Conservation (phyloP, 2,797 vertebrate species). For the Adelosebastes latens region DNA sequence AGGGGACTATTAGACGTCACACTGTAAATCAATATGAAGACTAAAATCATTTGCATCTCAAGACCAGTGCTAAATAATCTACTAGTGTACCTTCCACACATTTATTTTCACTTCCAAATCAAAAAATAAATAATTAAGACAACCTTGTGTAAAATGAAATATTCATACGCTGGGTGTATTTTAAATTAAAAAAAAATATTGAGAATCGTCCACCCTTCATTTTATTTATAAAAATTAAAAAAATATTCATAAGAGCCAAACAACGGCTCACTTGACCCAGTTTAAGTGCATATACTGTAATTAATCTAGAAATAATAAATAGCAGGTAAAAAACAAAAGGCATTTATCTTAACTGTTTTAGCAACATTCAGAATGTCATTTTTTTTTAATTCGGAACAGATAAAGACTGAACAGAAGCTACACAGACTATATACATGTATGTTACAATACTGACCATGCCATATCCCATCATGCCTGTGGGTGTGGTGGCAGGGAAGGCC, state of each 20-base stretch:
- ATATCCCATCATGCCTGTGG: slow-evolving; percentile 97
- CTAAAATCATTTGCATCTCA: neutral
- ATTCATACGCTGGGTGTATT: neutral
- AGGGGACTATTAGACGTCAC: neutral
- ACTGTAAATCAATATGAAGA: neutral
- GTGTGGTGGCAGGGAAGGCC: slow-evolving; percentile 98
- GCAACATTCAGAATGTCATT: neutral
- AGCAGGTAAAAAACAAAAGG: neutral
- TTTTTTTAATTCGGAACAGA: neutral
- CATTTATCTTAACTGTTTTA: neutral
- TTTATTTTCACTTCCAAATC: neutral
- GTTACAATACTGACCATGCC: slow-evolving; percentile 87
- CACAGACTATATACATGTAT: neutral
- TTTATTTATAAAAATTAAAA: neutral
- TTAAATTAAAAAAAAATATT: neutral
- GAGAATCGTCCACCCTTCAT: neutral
- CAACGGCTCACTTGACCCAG: neutral
- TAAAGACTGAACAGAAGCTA: neutral
- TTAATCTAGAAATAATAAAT: neutral
- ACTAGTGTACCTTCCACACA: neutral
- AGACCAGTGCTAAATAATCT: neutral
- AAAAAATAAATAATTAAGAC: neutral
- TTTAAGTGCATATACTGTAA: neutral
- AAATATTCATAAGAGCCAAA: neutral
- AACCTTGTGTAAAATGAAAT: neutral